Base-by-base conservation (phyloP, 2,888 invertebrate genomes). In the Resseliella maxima region DNA sequence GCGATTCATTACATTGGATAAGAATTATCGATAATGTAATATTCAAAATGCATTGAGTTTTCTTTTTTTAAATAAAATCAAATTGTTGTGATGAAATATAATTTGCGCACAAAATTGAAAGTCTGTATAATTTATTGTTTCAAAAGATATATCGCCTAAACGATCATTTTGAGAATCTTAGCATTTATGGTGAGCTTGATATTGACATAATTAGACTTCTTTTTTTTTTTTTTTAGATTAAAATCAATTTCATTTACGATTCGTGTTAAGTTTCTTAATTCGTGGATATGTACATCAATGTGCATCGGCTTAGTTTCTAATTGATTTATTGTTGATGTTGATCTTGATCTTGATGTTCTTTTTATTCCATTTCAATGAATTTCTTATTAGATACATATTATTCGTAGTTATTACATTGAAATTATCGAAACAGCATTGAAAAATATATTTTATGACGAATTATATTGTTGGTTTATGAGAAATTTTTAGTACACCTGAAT, bases 371-470 rank as follows among this genome's bases (percentile, higher is more conserved):
- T 31, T 72, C 50, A 50, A 15, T 24, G n/a, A 8, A 24, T 59
- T 5, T 24, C 18, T 15, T 2, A 72, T 72, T 31, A 72, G 72
- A 35, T 72, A 72, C 72, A 72, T 59, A 24, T 24, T 59, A 59
- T 59, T 59, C 59, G 24, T 59, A 18, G 50, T 59, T 59, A 72
- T 72, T 35, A 72, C 72, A 72, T 72, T 31, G 31, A 72, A 72
- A 72, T 50, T 50, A 18, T 50, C 18, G 31, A 31, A 72, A 72
- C 31, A 31, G 35, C 31, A 31, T 72, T 72, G 72, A 72, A 72
- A 72, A 72, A 72, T 72, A 72, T 35, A 8, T 72, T 72, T 27
- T 72, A 72, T 72, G 72, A 72, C 72, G 31, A 72, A 72, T 72
- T 72, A 50, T 50, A 24, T 59, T 59, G 10, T 35, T 1, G 31